Conservation (phyloP, 2,888 invertebrate genomes). For the Heteromyza rotundicornis region DNA sequence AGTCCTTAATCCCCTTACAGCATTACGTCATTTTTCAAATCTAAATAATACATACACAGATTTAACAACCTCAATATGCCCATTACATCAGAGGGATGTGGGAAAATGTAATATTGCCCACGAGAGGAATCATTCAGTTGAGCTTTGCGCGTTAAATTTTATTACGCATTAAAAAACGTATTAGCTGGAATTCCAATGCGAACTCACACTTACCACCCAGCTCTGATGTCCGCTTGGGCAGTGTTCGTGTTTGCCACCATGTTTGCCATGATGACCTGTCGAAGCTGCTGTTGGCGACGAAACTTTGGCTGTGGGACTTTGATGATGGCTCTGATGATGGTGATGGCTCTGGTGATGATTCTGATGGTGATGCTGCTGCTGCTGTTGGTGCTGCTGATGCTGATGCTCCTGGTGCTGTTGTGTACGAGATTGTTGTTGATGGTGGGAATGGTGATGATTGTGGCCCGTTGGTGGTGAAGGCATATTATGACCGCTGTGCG, state of each 20-base stretch:
- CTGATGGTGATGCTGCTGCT: constrained; percentile 28
- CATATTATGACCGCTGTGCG: constrained; percentile 63
- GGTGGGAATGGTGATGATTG: constrained; percentile 46
- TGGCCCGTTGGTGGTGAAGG: constrained; percentile 58
- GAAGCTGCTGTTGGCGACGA: constrained; percentile 31
- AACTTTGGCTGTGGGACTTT: constrained; percentile 27
- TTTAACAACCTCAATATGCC: not conserved
- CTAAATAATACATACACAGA: not conserved
- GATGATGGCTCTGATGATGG: constrained; percentile 34
- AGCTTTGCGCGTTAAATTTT: too few relatives aligned
- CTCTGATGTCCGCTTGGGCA: constrained; percentile 57
- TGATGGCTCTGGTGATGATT: constrained; percentile 22
- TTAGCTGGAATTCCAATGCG: too few relatives aligned
- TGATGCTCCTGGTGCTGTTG: constrained; percentile 32
- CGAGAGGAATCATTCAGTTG: not conserved
- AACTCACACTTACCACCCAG: too few relatives aligned
- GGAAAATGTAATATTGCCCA: not conserved
- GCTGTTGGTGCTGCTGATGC: constrained; percentile 33
- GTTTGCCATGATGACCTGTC: constrained; percentile 29
- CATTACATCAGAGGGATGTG: not conserved
- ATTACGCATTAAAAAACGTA: too few relatives aligned
- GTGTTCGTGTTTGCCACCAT: constrained; percentile 48
- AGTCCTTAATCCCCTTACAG: not conserved
- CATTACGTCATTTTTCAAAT: not conserved
- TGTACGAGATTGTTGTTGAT: constrained; percentile 29